Conservation (phyloP, 2,888 invertebrate genomes). For the Athripsodes cinereus region DNA sequence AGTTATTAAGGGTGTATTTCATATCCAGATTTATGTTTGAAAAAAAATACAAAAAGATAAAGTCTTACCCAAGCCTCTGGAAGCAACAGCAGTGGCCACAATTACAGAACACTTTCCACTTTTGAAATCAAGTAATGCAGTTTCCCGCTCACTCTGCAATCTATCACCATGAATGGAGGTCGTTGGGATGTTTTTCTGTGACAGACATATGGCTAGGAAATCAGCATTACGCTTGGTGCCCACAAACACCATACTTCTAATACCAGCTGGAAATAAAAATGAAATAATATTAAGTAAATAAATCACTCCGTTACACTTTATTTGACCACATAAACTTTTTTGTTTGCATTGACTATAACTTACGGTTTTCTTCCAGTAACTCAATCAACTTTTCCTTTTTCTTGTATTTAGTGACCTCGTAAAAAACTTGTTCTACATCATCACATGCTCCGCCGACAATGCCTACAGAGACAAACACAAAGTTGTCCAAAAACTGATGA, state of each 20-base stretch:
- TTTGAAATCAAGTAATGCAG: conserved; percentile 86
- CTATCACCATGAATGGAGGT: conserved; percentile 99
- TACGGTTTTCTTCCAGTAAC: conserved; percentile 55
- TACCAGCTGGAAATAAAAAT: conserved; percentile 30
- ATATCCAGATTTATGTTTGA: no score
- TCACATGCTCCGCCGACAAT: conserved; percentile 88
- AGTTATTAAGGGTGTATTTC: no score
- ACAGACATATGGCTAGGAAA: conserved; percentile 77
- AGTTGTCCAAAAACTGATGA: conserved; percentile 67
- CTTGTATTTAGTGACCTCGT: conserved; percentile 61
- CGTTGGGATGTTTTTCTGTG: conserved; percentile 69
- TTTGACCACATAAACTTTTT: conserved; percentile 8
- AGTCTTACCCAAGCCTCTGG: conserved; percentile 71
- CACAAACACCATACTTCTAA: conserved; percentile 78
- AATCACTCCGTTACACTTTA: background rate
- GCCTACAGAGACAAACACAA: conserved; percentile 87
- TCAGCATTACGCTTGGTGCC: conserved; percentile 87
- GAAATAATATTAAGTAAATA: conserved; percentile 9
- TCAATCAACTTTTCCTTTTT: conserved; percentile 71
- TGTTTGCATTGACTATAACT: background rate
- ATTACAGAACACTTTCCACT: conserved; percentile 69
- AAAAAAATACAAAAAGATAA: conserved; percentile 11
- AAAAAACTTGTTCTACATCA: conserved; percentile 80
- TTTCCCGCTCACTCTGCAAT: conserved; percentile 91
- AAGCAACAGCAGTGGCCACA: conserved; percentile 93